Evolutionary conservation across 1,140 invertebrate genomes (phyloP).

Genomic region (Platorchestia sp.): DNA sequence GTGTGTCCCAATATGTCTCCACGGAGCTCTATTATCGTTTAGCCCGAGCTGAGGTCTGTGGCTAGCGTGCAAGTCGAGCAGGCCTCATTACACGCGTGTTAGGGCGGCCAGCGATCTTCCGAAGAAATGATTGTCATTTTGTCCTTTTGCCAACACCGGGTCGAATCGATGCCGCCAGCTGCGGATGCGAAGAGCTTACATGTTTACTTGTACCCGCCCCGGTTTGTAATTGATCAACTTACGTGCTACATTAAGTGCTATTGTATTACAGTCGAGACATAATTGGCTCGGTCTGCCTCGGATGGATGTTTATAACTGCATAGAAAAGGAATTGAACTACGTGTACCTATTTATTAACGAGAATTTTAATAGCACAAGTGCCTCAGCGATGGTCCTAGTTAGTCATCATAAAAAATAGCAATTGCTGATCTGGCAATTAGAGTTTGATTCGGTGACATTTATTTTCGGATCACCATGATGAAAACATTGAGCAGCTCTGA

Average conservation of each 20-base stretch:
- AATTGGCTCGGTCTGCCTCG: neutral
- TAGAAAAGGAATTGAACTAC: neutral
- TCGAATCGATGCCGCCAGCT: neutral
- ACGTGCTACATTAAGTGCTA: neutral
- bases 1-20: neutral
- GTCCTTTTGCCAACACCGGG: neutral
- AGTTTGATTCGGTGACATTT: neutral
- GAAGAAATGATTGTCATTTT: neutral
- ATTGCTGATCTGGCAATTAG: neutral
- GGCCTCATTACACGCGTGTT: neutral
- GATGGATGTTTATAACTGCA: neutral
- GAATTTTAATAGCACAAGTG: neutral
- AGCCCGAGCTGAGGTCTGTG: too few species aligned
- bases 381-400: neutral
- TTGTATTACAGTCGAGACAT: neutral
- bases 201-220: neutral
- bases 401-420: neutral
- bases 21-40: neutral
- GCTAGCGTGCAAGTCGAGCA: neutral
- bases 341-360: neutral
- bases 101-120: neutral
- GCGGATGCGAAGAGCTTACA: neutral
- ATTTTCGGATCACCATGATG: neutral
- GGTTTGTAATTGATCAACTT: neutral
- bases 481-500: too few species aligned